Evolutionary conservation across 2,888 invertebrate species (phyloP).

Genomic region (Tetragonula carbonaria): DNA sequence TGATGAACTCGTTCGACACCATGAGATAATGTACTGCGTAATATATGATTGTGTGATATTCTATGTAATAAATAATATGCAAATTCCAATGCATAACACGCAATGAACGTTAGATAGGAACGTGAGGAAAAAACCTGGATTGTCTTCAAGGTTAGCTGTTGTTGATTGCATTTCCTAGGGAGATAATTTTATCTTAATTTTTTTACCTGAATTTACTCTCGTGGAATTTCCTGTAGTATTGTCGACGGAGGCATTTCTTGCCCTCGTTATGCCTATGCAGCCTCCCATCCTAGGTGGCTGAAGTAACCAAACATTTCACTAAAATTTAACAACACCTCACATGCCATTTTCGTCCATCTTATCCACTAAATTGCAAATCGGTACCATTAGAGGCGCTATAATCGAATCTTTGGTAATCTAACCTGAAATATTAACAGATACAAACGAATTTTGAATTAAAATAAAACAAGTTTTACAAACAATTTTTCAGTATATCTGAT

Average conservation of each 20-base stretch:
- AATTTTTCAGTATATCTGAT: not conserved
- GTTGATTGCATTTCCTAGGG: conserved; percentile 61
- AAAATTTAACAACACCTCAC: conserved; percentile 81
- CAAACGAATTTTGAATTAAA: conserved; percentile 22
- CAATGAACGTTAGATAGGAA: conserved; percentile 55
- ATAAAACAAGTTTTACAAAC: conserved; percentile 27
- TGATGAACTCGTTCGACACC: not conserved
- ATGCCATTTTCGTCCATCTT: conserved; percentile 82
- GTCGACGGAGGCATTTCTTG: conserved; percentile 92
- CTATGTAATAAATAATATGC: conserved; percentile 38
- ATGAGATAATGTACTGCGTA: not conserved
- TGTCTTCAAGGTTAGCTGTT: conserved; percentile 78
- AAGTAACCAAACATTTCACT: conserved; percentile 85
- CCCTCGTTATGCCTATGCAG: conserved; percentile 93
- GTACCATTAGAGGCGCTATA: conserved; percentile 65
- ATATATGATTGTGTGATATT: not conserved
- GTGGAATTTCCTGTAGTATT: conserved; percentile 92
- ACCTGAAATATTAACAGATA: conserved; percentile 39
- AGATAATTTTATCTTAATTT: conserved; percentile 42
- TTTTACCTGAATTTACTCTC: conserved; percentile 92
- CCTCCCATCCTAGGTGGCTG: conserved; percentile 92
- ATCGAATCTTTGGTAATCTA: conserved; percentile 48
- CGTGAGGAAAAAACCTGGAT: conserved; percentile 62
- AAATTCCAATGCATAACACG: conserved; percentile 54
- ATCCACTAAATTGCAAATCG: conserved; percentile 54